phyloP scores from a whole-genome alignment of 2,113 vertebrate species.

The Platichthys stellatus region DNA sequence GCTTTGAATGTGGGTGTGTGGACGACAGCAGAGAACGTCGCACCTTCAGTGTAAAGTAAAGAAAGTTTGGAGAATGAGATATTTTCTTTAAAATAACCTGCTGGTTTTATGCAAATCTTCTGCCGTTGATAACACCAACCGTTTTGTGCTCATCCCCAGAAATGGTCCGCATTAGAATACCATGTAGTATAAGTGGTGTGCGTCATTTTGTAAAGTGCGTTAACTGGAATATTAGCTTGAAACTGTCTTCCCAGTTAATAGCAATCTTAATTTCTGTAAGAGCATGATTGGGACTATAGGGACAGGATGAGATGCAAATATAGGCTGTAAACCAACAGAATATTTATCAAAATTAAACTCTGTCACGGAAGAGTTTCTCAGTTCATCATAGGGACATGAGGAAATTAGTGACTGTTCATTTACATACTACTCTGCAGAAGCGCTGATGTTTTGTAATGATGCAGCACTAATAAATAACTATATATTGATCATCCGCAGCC shows the following conservation, averaged over 20 bases:
- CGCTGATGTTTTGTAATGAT: not conserved
- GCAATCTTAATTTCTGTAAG: not conserved
- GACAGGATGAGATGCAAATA: not conserved
- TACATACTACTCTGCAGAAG: not conserved
- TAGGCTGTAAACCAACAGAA: not conserved
- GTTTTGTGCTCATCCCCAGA: not conserved
- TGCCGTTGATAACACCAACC: slow-evolving; percentile 2
- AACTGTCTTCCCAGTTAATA: slow-evolving; percentile 11
- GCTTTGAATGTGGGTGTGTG: not conserved
- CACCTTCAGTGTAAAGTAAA: not conserved
- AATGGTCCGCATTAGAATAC: slow-evolving; percentile 5
- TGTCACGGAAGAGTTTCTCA: not conserved
- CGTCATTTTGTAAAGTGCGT: slow-evolving; percentile 4
- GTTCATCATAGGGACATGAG: not conserved
- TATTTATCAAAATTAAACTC: slow-evolving; percentile 1
- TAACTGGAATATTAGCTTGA: slow-evolving; percentile 13
- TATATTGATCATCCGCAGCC: slow-evolving; percentile 6
- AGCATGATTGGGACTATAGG: not conserved
- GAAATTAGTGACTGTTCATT: not conserved
- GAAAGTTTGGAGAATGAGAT: not conserved
- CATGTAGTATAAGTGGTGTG: slow-evolving; percentile 4
- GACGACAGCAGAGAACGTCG: not conserved
- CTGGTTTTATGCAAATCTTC: slow-evolving; percentile 9
- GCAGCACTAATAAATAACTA: not conserved
- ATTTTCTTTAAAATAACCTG: too few species aligned